Conservation (phyloP, 2,113 vertebrate genomes). For the Aplodontia rufa region DNA sequence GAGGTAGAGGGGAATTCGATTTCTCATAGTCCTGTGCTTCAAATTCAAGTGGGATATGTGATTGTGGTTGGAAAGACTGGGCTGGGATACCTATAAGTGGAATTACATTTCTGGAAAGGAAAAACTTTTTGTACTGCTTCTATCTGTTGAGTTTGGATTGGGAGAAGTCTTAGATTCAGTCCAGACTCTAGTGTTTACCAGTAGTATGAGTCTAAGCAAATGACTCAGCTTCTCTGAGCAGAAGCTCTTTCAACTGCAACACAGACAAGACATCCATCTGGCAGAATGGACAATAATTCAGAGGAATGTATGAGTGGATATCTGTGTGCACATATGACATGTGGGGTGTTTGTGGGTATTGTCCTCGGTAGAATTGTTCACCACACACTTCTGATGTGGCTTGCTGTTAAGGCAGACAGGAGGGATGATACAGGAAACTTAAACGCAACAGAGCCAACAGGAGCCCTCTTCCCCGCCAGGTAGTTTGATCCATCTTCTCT, state of each 20-base stretch:
- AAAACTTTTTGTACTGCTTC: not conserved
- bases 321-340: fast-evolving
- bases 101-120: not conserved
- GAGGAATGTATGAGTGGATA: not conserved
- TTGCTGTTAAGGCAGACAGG: not conserved
- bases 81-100: not conserved
- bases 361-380: not conserved
- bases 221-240: not conserved
- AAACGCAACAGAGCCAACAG: not conserved
- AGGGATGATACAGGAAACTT: not conserved
- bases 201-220: not conserved
- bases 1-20: not conserved
- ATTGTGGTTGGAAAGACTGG: not conserved
- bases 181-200: not conserved
- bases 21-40: not conserved
- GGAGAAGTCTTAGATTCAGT: not conserved
- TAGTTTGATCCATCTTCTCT: not conserved
- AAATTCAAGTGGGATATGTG: not conserved
- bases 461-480: not conserved
- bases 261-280: not conserved
- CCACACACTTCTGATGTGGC: not conserved
- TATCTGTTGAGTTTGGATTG: not conserved
- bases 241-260: not conserved
- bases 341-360: not conserved
- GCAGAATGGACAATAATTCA: not conserved